phyloP scores from a whole-genome alignment of 2,113 vertebrate species.

The Myotis davidii region DNA sequence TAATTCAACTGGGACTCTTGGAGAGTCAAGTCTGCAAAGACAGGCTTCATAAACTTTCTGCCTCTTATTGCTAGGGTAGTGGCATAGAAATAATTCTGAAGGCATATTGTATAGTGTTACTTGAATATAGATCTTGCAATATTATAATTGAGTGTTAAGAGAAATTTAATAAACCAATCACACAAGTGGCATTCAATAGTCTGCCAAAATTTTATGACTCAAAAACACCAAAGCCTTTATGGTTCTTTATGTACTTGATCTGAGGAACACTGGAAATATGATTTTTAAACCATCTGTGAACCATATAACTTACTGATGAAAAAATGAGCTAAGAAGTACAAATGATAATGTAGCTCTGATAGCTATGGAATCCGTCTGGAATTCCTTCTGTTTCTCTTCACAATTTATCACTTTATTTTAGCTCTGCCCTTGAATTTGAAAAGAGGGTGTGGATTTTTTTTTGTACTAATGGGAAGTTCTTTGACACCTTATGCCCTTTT shows the following conservation, averaged over 20 bases:
- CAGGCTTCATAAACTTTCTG: neutral
- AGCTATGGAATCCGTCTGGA: constrained; percentile 52
- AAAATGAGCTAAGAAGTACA: constrained; percentile 70
- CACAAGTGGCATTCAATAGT: constrained; percentile 45
- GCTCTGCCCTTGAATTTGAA: constrained; percentile 4
- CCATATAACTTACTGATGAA: constrained; percentile 42
- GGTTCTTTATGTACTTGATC: constrained; percentile 66
- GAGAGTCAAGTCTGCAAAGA: neutral
- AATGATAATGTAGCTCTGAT: constrained; percentile 56
- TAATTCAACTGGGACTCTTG: neutral
- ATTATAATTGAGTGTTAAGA: constrained; percentile 32
- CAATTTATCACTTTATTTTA: constrained; percentile 33
- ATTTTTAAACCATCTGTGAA: constrained; percentile 69
- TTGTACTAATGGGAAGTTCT: neutral
- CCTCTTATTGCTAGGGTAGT: neutral
- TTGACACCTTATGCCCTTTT: neutral
- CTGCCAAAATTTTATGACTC: constrained; percentile 65
- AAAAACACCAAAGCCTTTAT: constrained; percentile 45
- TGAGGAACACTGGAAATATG: constrained; percentile 38
- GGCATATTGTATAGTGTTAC: neutral
- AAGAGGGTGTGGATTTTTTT: neutral
- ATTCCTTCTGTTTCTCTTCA: constrained; percentile 51
- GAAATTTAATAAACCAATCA: constrained; percentile 55
- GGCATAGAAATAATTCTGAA: neutral
- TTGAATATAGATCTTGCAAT: constrained; percentile 33